Evolutionary conservation across 2,888 invertebrate genomes (phyloP).

Genomic region (Papilio gigon): DNA sequence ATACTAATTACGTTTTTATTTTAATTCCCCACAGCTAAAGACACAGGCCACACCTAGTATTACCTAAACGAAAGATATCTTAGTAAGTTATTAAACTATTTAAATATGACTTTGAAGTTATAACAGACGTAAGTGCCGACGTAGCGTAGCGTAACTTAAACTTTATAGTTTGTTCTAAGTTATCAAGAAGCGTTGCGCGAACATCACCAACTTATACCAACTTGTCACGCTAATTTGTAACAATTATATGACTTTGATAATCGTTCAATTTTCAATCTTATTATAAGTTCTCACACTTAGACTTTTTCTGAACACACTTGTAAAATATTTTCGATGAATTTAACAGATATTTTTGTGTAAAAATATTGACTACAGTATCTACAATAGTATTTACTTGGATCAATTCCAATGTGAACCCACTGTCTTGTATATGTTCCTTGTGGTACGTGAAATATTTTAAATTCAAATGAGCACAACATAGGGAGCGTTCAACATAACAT

Average conservation of each 20-base stretch:
- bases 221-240: constrained; percentile 45
- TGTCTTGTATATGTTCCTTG: background rate
- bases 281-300: background rate
- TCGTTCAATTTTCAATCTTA: background rate
- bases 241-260: constrained; percentile 40
- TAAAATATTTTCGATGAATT: no score
- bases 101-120: constrained; percentile 29
- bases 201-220: constrained; percentile 42
- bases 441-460: background rate
- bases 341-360: no score
- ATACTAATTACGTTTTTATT: no score
- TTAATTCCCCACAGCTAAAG: no score
- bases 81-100: constrained; percentile 29
- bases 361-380: no score
- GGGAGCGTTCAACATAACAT: constrained; percentile 7
- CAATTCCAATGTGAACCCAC: background rate
- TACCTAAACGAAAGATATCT: background rate
- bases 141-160: constrained; percentile 30
- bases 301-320: no score
- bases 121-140: constrained; percentile 18
- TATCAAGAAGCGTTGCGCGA: constrained; percentile 45
- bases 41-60: no score
- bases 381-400: no score
- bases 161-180: constrained; percentile 34
- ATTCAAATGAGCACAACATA: constrained; percentile 5